Percentiles rank a stretch among this genome's conserved stretches.
Conservation (phyloP, 1,140 invertebrate species). For the Venustaconcha ellipsiformis region DNA sequence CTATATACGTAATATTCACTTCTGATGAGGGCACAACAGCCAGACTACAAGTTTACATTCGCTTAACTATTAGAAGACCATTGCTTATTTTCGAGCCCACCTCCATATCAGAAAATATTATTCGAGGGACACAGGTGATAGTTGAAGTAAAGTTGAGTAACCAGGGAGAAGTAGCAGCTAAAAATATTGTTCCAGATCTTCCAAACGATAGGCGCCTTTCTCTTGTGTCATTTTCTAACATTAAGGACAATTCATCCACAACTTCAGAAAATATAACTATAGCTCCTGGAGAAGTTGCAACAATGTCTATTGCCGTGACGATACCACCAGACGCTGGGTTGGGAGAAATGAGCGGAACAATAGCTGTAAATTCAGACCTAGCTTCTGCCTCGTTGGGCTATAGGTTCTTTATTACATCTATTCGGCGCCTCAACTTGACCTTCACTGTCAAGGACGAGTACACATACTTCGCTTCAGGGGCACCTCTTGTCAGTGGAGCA, state of each 20-base stretch:
- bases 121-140: conserved; percentile 3
- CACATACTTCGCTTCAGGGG: conserved; percentile 38
- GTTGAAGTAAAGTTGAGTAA: conserved; percentile 36
- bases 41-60: conserved; percentile 10
- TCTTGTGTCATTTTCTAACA: conserved; percentile 23
- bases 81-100: conserved; percentile 5
- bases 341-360: conserved; percentile 26
- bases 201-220: conserved; percentile 25
- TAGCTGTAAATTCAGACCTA: conserved; percentile 22
- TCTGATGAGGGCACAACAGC: conserved; percentile 7
- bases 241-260: conserved; percentile 4
- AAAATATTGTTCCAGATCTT: conserved; percentile 21
- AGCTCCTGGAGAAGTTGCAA: conserved; percentile 14
- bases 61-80: conserved; percentile 16
- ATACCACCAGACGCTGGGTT: conserved; percentile 9
- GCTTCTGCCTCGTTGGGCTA: conserved; percentile 10
- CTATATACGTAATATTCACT: conserved; percentile 16
- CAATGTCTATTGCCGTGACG: conserved; percentile 11
- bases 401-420: conserved; percentile 29
- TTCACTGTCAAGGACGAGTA: conserved; percentile 43
- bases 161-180: conserved; percentile 24
- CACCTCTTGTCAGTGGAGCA: conserved; percentile 35
- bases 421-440: conserved; percentile 29
- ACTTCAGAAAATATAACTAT: conserved; percentile 10
- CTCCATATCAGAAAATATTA: conserved; percentile 9